Base-by-base conservation (phyloP, 2,113 vertebrate species). In the Myrmophylax atrothorax region DNA sequence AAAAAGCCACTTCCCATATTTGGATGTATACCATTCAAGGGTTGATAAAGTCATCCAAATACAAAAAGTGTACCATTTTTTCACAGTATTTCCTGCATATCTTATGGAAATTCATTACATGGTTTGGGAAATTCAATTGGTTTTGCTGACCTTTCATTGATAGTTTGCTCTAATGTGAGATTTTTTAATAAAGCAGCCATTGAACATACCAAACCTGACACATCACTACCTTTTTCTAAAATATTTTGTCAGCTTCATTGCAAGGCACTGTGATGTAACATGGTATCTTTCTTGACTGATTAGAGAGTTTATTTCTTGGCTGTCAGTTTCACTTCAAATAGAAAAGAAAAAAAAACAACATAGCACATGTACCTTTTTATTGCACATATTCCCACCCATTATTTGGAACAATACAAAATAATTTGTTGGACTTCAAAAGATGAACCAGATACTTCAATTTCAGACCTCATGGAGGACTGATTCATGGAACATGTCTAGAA, bases 111-210 rank as follows among this genome's bases (percentile, higher is more conserved):
- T 74, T 87, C 89, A 49, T 94, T 93, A 74, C 44, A 75, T 9
- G 5, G 7, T n/a, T 95, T 87, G 83, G 28, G 24, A 96, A 90
- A 95, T 82, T 59, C 66, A 88, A 89, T 90, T 60, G 29, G 14
- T n/a, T 94, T 76, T 94, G 24, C n/a, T 92, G 83, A 84, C 40
- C 60, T 94, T 97, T 92, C 18, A 15, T 58, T 81, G 29, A 40
- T 28, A 84, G 37, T 82, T 94, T 93, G 46, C 40, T 92, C 37
- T 86, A 84, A 92, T 14, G 29, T 22, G 37, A 67, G 33, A 37
- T 35, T 90, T 95, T 94, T 93, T 49, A 91, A 66, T 79, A 90
- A 94, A 94, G 14, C 4, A 52, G 3, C 1, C 11, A 44, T 22
- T 78, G 56, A 85, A 56, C 25, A 72, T 70, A 79, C 44, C 37